Base-by-base conservation (phyloP, 2,888 invertebrate species). In the Melanophora roralis region DNA sequence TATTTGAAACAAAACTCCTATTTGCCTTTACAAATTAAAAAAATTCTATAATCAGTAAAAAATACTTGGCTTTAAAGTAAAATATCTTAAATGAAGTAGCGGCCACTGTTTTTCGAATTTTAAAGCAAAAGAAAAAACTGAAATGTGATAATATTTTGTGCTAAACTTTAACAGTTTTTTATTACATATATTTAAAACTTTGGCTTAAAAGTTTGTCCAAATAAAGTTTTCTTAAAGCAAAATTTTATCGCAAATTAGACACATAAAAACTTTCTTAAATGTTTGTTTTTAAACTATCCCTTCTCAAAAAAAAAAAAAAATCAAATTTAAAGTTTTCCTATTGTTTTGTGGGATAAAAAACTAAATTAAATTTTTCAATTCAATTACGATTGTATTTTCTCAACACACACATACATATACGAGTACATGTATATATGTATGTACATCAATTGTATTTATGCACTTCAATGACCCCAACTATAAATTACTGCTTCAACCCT, bases 381-480 rank as follows among this genome's bases (percentile, higher is more conserved):
- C 78, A 78, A 78, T 78, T 78, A 78, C 67, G 57, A 55, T 78
- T 78, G 67, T 68, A 23, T 64, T 67, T 76, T 69, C 51, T 53
- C 49, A 57, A 57, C 55, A 6, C 47, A 32, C 43, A 67, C 43
- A n/a, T 40, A 45, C 60, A 27, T 23, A 23, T 12, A 67, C 16
- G n/a, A n/a, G n/a, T n/a, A n/a, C n/a, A n/a, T n/a, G n/a, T n/a
- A n/a, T n/a, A n/a, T n/a, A n/a, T n/a, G n/a, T n/a, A n/a, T n/a
- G n/a, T n/a, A n/a, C n/a, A n/a, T n/a, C n/a, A n/a, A 32, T 9
- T 5, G n/a, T 7, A 5, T 27, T 1, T 51, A 72, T 53, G 43
- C 62, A 38, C 72, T 45, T 23, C 62, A 64, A 53, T 45, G 62
- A 55, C 53, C 53, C 53, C 34, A 62, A 71, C 68, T 57, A 57